Evolutionary conservation across 2,113 vertebrate genomes (phyloP), one percentile per base, ranked within the genome.

Genomic region (Dromas ardeola): DNA sequence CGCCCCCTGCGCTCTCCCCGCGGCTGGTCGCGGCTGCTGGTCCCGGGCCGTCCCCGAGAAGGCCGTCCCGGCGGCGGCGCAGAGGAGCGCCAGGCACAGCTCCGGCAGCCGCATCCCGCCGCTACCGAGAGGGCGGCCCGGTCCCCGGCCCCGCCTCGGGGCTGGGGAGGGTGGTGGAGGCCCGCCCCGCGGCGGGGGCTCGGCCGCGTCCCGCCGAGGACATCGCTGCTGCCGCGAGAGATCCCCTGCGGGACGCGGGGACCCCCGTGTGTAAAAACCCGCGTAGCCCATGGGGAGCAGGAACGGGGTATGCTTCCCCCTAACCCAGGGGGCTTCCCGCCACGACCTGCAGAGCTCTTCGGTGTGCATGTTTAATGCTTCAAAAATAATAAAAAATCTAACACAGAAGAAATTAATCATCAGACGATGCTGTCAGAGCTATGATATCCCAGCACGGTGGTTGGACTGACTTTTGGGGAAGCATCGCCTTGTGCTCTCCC

Each of bases 401-500:
- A 27, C 50, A 4, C 19, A 3, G 34, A 26, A 11, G 10, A 18
- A 69, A 50, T 36, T 9, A 40, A 25, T 13, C 10, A 6, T 10
- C 18, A 26, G 2, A 43, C 3, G 2, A 6, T 1, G 12, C 40
- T 25, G 43, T 22, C 30, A 15, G 59, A 30, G n/a, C 43, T 38
- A 4, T 3, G 1, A 3, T 2, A 2, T 22, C 30, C 59, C 43
- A 6, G 66, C 9, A 30, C 0, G 5, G 27, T 2, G 15, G 38
- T 2, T 32, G 14, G 21, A 42, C 66, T 0, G 0, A 49, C 21
- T 13, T 0, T 3, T 4, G 3, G 36, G 38, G 50, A 34, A 55
- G 32, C 4, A 1, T 6, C 0, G 2, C 5, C 18, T 11, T 9
- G 34, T 38, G n/a, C 27, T 59, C 3, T 0, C 13, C 9, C 56